phyloP scores from a whole-genome alignment of 2,888 invertebrate genomes.

The Epiblema foenella region DNA sequence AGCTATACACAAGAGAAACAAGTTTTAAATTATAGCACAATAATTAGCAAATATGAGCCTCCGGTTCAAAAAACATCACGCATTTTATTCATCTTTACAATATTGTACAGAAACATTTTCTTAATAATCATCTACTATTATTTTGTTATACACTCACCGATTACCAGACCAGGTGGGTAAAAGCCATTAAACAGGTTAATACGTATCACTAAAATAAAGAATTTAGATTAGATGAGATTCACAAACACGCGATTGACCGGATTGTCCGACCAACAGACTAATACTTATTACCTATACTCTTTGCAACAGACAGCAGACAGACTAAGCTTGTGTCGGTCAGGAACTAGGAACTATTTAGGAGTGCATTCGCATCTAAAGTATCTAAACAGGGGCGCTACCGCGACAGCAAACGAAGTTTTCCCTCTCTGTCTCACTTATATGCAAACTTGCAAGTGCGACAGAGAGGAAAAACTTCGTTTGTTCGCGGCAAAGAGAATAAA shows the following conservation, averaged over 20 bases:
- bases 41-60: constrained; percentile 7
- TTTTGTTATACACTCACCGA: constrained; percentile 23
- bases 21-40: background rate
- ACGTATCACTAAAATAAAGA: constrained; percentile 32
- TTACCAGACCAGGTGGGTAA: constrained; percentile 21
- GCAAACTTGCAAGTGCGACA: too few species aligned
- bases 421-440: too few species aligned
- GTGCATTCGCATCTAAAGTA: too few species aligned
- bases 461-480: too few species aligned
- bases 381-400: too few species aligned
- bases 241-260: constrained; percentile 30
- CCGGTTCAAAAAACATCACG: constrained; percentile 13
- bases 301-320: too few species aligned
- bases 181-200: constrained; percentile 35
- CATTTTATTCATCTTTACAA: constrained; percentile 21
- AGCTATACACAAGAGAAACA: background rate
- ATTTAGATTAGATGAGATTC: constrained; percentile 38
- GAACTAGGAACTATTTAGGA: too few species aligned
- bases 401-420: too few species aligned
- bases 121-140: background rate
- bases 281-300: too few species aligned
- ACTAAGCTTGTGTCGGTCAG: too few species aligned
- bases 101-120: background rate
- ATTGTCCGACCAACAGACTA: too few species aligned
- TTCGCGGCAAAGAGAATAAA: too few species aligned